These are phyloP conservation scores for Trididemnum nubilum DNA, from an alignment of 23 tunicate species.

Conservation along the genomic window DNA sequence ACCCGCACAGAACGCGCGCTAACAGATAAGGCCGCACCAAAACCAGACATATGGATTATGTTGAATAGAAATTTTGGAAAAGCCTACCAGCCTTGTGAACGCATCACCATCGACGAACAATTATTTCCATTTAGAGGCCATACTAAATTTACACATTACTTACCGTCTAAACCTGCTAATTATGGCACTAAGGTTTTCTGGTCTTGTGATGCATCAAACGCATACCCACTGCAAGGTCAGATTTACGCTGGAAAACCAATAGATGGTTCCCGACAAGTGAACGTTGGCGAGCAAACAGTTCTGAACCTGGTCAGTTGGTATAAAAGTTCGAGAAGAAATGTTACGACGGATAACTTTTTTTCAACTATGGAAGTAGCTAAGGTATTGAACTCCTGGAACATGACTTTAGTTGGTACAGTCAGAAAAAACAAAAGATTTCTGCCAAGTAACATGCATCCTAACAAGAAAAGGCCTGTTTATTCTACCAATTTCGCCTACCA, in stretches of 20 bases:
- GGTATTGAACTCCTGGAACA: slow-evolving; percentile 27
- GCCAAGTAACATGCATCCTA: slow-evolving; percentile 19
- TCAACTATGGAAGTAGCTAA: slow-evolving; percentile 21
- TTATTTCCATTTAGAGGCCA: slow-evolving; percentile 15
- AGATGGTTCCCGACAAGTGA: slow-evolving; percentile 24
- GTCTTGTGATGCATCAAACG: slow-evolving; percentile 13
- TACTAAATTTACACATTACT: background rate
- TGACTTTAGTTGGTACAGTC: slow-evolving; percentile 15
- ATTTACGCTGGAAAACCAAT: slow-evolving; percentile 27
- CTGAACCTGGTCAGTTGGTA: slow-evolving; percentile 25
- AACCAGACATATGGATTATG: background rate
- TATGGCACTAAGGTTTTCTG: slow-evolving; percentile 7
- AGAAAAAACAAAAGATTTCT: slow-evolving; percentile 29
- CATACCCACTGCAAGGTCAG: slow-evolving; percentile 27
- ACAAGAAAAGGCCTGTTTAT: slow-evolving; percentile 19
- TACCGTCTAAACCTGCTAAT: background rate
- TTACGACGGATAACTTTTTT: slow-evolving; percentile 1
- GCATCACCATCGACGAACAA: slow-evolving; percentile 1
- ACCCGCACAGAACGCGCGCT: background rate
- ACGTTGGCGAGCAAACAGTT: too few species aligned
- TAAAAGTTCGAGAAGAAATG: slow-evolving; percentile 18
- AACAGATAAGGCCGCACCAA: slow-evolving; percentile 12
- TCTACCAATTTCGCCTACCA: slow-evolving; percentile 39
- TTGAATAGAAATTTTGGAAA: background rate
- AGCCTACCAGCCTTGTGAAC: background rate